These are phyloP conservation scores for Gortyna flavago DNA, from an alignment of 2,888 invertebrate genomes.

Conservation along the genomic window DNA sequence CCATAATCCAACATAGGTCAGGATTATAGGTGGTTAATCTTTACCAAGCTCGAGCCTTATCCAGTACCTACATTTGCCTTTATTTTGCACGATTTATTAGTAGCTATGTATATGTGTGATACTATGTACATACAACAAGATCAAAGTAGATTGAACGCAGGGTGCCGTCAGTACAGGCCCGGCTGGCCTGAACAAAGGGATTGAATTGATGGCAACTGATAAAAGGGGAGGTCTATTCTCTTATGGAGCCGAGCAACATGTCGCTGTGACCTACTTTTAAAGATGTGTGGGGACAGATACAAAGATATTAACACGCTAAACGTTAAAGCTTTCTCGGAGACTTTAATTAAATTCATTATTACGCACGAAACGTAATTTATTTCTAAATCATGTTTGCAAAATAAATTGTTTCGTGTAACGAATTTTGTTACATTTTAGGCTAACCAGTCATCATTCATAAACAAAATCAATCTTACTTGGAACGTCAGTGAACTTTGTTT, in stretches of 20 bases:
- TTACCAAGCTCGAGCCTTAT: slow-evolving; percentile 27
- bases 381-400: slow-evolving; percentile 10
- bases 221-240: slow-evolving; percentile 71
- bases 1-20: slow-evolving; percentile 44
- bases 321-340: background rate
- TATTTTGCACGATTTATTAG: slow-evolving; percentile 24
- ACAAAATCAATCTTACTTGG: slow-evolving; percentile 31
- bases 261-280: slow-evolving; percentile 76
- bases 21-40: slow-evolving; percentile 48
- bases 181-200: slow-evolving; percentile 75
- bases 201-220: slow-evolving; percentile 78
- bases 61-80: slow-evolving; percentile 23
- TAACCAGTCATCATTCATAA: slow-evolving; percentile 18
- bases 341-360: slow-evolving; percentile 51
- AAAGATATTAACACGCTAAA: slow-evolving; percentile 34
- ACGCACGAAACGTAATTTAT: slow-evolving; percentile 22
- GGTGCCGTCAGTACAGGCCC: slow-evolving; percentile 68
- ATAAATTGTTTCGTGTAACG: slow-evolving; percentile 4
- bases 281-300: slow-evolving; percentile 42
- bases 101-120: slow-evolving; percentile 15
- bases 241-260: slow-evolving; percentile 75
- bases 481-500: slow-evolving; percentile 56
- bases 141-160: slow-evolving; percentile 74
- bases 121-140: slow-evolving; percentile 55
- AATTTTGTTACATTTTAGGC: background rate